Conservation (phyloP, 2,113 vertebrate genomes). For the Nyctibius bracteatus region DNA sequence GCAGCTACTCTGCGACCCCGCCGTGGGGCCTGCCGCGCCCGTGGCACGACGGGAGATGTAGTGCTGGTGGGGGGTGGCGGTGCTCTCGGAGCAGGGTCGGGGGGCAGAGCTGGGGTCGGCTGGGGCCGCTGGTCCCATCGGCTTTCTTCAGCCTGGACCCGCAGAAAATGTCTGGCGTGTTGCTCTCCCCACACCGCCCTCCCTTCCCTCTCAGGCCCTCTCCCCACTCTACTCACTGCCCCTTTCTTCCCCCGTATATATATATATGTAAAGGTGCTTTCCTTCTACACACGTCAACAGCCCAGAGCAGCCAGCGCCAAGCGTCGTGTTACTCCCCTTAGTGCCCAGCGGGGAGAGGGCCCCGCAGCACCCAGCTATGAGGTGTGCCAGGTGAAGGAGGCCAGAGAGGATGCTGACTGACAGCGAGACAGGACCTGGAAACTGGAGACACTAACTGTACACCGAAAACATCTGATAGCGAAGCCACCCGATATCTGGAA, state of each 20-base stretch:
- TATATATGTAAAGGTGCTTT: too few relatives aligned
- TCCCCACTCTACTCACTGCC: too few relatives aligned
- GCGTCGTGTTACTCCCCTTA: fast-evolving
- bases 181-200: fast-evolving
- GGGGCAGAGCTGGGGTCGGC: too few relatives aligned
- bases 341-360: background rate
- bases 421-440: background rate
- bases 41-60: slow-evolving; percentile 42
- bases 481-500: background rate
- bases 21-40: background rate
- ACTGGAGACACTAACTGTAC: background rate
- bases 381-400: background rate
- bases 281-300: fast-evolving
- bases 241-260: too few relatives aligned
- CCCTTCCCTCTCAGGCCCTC: background rate
- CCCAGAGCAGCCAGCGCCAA: too few relatives aligned
- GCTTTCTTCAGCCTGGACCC: too few relatives aligned
- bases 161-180: background rate
- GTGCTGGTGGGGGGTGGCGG: background rate
- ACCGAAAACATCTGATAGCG: background rate
- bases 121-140: background rate
- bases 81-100: fast-evolving
- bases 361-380: background rate
- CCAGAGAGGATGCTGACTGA: background rate
- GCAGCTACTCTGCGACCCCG: fast-evolving